Evolutionary conservation across 2,888 invertebrate species (phyloP), one percentile per base, ranked within the genome.

Genomic region (Pinctada fucata): DNA sequence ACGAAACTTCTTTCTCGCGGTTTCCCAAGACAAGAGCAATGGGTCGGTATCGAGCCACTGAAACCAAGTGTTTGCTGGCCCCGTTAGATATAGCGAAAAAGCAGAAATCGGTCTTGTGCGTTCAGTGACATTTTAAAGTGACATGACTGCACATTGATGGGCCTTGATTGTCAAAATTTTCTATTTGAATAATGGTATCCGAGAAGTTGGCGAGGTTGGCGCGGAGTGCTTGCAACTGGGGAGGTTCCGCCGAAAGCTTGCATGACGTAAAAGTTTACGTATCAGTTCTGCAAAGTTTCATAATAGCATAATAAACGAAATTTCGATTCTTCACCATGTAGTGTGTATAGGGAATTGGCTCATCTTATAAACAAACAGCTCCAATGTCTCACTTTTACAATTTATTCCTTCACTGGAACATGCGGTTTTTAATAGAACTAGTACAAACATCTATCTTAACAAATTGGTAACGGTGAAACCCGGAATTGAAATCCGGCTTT

Each of bases 1-100:
- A 8, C 63, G 4, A 52, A 77, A 72, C 67, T 50, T 52, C 31
- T 2, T 47, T 2, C n/a, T 51, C 3, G 72, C 6, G 2, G 13
- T 8, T 16, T 45, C 8, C 67, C 76, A 72, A 52, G 72, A 45
- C 13, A 58, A 13, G 2, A 50, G 2, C 31, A 10, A 47, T 4
- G 13, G 31, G 13, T n/a, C 16, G 6, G 10, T 5, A n/a, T 47
- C 70, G 47, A 65, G 2, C 8, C 66, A 64, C 16, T 66, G 45
- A 67, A 72, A 76, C 76, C 72, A 72, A 2, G 65, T 8, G 31
- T 65, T 51, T n/a, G 72, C 66, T 4, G 76, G 76, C 51, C 72
- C 72, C n/a, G 47, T 2, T n/a, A 74, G 66, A 8, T 66, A 51
- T 50, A 74, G 31, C 3, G 66, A 74, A 50, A 74, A 74, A 3